Evolutionary conservation across 2,797 vertebrate species (phyloP), one percentile per base, ranked within the genome.

Genomic region (Neomorphus geoffroyi): DNA sequence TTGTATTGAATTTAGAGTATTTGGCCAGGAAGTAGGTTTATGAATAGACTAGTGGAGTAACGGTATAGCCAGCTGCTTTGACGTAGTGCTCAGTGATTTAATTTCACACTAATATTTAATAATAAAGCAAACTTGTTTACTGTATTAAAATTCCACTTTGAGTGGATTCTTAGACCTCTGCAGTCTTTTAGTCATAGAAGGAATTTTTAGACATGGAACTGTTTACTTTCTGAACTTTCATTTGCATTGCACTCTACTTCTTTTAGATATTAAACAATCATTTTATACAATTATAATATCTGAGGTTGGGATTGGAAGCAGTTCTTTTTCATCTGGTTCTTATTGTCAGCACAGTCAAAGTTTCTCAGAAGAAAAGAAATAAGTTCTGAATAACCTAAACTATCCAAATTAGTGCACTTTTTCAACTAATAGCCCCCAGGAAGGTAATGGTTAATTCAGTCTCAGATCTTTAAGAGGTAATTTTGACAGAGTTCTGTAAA

Each of bases 401-500:
- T 93, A 32, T 70, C 64, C 64, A 69, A 74, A 89, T 92, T 78
- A 82, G 33, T 58, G 37, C 64, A 39, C 75, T 82, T 95, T 82
- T 71, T 64, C 54, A 87, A 94, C 81, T 95, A 88, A 93, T 88
- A 81, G 39, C 6, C 1, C 46, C 58, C 75, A 92, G 70, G 88
- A 96, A 96, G 62, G 46, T 93, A 92, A 95, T 67, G 0, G 74
- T 82, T 92, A 95, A 92, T 96, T 92, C 70, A 13, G 67, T 75
- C 54, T 84, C 84, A 86, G 41, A 86, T 91, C 81, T 92, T 85
- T 88, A 80, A 91, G 80, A 94, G 67, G 80, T 86, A 89, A 66
- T 92, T 95, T 75, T 91, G 88, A 93, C 66, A 86, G 58, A 28
- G 70, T 84, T 94, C 87, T 93, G 80, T 88, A 96, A 88, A 75